Conservation (phyloP, 2,113 vertebrate genomes). For the Clarias gariepinus region DNA sequence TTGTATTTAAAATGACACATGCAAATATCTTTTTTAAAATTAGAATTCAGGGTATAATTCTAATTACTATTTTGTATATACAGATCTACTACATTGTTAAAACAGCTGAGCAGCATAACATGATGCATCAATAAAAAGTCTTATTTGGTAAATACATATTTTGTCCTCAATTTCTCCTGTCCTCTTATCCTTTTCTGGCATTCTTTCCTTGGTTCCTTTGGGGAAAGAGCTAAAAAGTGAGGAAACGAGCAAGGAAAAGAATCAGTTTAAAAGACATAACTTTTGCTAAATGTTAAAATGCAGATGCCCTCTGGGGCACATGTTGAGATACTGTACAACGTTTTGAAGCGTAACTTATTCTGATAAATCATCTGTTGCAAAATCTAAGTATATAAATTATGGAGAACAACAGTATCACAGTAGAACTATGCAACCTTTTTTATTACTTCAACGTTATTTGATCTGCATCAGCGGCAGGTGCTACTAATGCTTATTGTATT, state of each 20-base stretch:
- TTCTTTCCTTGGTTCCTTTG: background rate
- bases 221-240: background rate
- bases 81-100: background rate
- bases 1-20: background rate
- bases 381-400: background rate
- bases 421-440: background rate
- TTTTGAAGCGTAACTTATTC: background rate
- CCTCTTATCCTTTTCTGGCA: background rate
- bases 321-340: background rate
- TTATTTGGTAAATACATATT: background rate
- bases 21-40: background rate
- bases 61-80: too few species aligned
- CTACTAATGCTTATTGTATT: background rate
- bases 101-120: background rate
- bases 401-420: background rate
- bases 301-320: background rate
- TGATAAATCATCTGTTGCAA: background rate
- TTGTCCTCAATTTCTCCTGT: background rate
- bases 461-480: background rate
- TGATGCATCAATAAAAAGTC: background rate
- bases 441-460: background rate
- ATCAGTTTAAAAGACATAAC: background rate
- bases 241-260: background rate
- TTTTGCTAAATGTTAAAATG: background rate
- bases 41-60: too few species aligned